phyloP scores from a whole-genome alignment of 1,140 invertebrate genomes.

The Carposina sasakii region DNA sequence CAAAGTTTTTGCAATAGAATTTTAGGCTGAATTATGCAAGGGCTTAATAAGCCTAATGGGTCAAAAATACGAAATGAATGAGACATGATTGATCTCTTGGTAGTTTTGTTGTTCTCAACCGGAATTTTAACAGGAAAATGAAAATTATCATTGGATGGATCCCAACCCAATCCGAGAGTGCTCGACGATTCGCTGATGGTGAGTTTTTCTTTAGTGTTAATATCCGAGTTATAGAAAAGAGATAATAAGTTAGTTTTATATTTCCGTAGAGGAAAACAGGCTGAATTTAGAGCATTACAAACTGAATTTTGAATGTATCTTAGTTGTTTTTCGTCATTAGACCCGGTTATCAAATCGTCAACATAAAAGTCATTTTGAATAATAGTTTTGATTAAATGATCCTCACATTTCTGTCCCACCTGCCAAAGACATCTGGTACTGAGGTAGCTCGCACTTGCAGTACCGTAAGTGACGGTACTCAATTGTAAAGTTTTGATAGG shows the following conservation, averaged over 20 bases:
- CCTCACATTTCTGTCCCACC: conserved; percentile 18
- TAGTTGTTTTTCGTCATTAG: conserved; percentile 12
- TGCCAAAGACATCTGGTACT: conserved; percentile 24
- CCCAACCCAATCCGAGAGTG: conserved; percentile 4
- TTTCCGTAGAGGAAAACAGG: not conserved
- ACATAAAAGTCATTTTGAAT: conserved; percentile 53
- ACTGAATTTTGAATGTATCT: conserved; percentile 3
- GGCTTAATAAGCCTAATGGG: conserved; percentile 52
- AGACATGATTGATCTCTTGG: conserved; percentile 28
- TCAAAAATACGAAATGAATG: conserved; percentile 41
- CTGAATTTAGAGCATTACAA: not conserved
- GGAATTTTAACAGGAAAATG: conserved; percentile 9
- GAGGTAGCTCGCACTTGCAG: conserved; percentile 26
- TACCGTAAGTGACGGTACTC: conserved; percentile 17
- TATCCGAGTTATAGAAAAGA: conserved; percentile 20
- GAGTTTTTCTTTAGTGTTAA: not conserved
- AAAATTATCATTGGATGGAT: conserved; percentile 1
- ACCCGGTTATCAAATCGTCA: conserved; percentile 47
- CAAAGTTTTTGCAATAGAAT: conserved; percentile 57
- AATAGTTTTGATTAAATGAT: conserved; percentile 20
- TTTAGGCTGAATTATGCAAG: conserved; percentile 48
- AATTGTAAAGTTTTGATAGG: conserved; percentile 19
- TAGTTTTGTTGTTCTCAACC: not conserved
- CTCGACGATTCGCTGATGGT: conserved; percentile 12
- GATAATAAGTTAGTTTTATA: conserved; percentile 1